These are phyloP conservation scores for Tragulus kanchil DNA, from an alignment of 2,113 vertebrate species.

Conservation along the genomic window DNA sequence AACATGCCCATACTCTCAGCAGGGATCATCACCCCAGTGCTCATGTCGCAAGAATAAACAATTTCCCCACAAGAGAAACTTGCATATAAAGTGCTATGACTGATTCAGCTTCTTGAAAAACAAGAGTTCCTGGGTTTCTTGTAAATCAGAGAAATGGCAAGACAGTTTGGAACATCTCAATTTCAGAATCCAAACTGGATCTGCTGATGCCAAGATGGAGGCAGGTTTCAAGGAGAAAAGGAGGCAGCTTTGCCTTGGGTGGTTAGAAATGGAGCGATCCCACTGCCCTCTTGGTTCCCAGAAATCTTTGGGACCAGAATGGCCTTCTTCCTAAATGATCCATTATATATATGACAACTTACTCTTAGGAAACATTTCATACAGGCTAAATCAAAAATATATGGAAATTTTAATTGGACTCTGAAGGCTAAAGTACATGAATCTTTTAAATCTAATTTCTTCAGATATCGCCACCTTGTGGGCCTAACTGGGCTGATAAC, in stretches of 20 bases:
- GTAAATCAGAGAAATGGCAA: background rate
- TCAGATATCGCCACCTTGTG: background rate
- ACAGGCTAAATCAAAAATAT: background rate
- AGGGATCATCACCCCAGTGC: background rate
- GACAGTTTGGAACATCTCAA: background rate
- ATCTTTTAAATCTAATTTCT: conserved; percentile 21
- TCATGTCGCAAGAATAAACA: background rate
- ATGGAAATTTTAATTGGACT: background rate
- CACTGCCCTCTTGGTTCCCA: background rate
- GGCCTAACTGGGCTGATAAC: background rate
- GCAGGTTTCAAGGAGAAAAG: background rate
- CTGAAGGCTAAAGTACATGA: background rate
- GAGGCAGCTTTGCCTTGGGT: background rate
- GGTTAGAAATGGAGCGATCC: background rate
- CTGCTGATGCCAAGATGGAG: background rate
- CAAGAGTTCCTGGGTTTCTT: background rate
- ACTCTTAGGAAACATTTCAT: background rate
- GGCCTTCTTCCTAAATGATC: background rate
- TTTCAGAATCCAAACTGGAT: background rate
- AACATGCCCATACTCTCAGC: background rate
- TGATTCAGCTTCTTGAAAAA: background rate
- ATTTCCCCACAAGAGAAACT: background rate
- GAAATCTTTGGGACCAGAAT: background rate
- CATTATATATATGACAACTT: background rate
- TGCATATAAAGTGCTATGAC: background rate